Conservation (phyloP, 2,113 vertebrate species). For the Puntigrus tetrazona region DNA sequence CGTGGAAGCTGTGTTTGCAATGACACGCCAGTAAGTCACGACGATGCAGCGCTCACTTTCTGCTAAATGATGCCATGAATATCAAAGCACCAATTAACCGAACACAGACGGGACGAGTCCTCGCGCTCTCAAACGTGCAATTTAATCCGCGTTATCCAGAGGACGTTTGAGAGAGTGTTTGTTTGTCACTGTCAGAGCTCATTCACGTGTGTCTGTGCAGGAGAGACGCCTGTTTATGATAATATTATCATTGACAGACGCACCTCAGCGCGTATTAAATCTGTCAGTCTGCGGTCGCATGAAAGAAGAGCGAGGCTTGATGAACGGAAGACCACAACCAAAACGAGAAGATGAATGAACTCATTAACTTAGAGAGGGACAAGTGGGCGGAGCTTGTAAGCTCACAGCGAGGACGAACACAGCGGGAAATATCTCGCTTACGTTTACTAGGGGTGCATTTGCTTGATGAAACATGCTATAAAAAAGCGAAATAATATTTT, state of each 20-base stretch:
- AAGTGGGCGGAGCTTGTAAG: background rate
- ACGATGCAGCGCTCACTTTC: background rate
- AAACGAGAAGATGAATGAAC: background rate
- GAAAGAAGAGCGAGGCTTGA: background rate
- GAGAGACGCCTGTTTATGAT: constrained; percentile 24
- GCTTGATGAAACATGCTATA: background rate
- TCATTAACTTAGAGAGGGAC: background rate
- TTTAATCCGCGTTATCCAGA: constrained; percentile 7
- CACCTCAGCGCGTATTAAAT: constrained; percentile 32
- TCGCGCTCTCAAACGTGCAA: constrained; percentile 1
- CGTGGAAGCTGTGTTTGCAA: background rate
- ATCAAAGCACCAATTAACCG: constrained; percentile 41
- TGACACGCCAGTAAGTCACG: background rate
- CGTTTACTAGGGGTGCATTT: background rate
- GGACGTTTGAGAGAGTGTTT: constrained; percentile 25
- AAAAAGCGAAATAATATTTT: background rate
- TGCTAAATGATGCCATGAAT: constrained; percentile 7
- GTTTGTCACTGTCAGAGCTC: background rate
- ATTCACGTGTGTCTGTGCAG: constrained; percentile 17
- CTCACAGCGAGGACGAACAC: background rate
- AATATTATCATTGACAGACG: constrained; percentile 14
- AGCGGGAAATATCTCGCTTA: background rate
- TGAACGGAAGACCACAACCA: background rate
- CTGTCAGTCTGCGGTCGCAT: constrained; percentile 16
- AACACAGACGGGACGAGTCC: constrained; percentile 8